These are phyloP conservation scores for Mareca penelope DNA, from an alignment of 2,797 vertebrate genomes.

Conservation along the genomic window DNA sequence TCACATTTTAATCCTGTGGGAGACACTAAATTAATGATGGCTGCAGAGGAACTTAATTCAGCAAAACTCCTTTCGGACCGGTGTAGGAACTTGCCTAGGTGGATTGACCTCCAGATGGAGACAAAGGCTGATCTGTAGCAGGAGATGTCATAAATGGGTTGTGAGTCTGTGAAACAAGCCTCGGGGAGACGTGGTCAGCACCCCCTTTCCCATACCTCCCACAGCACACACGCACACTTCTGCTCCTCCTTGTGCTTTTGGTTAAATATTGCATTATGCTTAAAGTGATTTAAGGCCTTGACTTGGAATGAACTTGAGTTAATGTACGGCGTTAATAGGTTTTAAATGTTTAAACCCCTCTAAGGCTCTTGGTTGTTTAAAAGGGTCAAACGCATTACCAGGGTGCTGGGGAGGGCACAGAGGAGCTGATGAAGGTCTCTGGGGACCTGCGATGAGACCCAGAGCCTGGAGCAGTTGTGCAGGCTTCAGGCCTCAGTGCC, in stretches of 20 bases:
- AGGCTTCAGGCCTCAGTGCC: neutral
- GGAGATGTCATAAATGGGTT: neutral
- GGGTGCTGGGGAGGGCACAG: neutral
- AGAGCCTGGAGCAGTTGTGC: neutral
- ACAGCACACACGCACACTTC: fast-evolving
- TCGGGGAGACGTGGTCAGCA: neutral
- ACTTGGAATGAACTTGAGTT: constrained; percentile 1
- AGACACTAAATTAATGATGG: neutral
- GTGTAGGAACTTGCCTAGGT: neutral
- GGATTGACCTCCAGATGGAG: constrained; percentile 40
- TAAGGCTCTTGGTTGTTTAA: neutral
- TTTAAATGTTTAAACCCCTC: constrained; percentile 50
- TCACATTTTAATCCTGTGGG: neutral
- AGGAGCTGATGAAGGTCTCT: neutral
- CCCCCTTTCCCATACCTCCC: neutral
- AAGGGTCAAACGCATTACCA: neutral
- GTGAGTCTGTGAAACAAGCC: neutral
- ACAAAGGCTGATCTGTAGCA: neutral
- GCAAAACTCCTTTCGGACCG: neutral
- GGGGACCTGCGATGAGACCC: neutral
- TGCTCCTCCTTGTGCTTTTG: neutral
- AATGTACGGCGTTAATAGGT: neutral
- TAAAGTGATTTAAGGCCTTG: neutral
- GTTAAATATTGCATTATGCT: constrained; percentile 3
- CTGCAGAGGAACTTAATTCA: neutral